Evolutionary conservation across 2,113 vertebrate species (phyloP).

Genomic region (Butorides virescens): DNA sequence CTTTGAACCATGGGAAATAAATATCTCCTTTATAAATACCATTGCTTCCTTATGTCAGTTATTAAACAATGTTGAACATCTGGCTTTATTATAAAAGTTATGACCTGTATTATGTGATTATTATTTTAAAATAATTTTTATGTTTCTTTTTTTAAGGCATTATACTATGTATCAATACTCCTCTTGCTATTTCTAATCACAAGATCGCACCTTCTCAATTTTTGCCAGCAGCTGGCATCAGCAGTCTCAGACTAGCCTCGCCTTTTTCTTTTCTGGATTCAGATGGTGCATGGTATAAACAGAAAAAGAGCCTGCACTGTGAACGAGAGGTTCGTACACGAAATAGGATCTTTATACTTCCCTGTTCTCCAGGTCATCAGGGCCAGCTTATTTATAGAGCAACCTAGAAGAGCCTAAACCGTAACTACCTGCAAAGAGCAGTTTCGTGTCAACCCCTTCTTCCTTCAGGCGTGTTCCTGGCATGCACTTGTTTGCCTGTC

Average conservation of each 20-base stretch:
- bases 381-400: background rate
- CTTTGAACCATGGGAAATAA: conserved; percentile 17
- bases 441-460: background rate
- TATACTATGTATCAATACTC: background rate
- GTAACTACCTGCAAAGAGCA: background rate
- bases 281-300: background rate
- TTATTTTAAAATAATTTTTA: background rate
- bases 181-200: background rate
- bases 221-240: background rate
- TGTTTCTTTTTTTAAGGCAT: background rate
- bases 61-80: background rate
- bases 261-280: background rate
- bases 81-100: background rate
- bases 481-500: background rate
- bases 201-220: background rate
- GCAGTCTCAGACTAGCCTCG: background rate
- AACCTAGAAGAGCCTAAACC: background rate
- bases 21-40: background rate
- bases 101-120: background rate
- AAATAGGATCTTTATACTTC: background rate
- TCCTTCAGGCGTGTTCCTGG: background rate
- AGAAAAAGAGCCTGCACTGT: background rate
- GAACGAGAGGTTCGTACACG: background rate
- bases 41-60: background rate
- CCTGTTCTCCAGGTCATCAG: background rate